phyloP scores from a whole-genome alignment of 37 sponge, comb jelly and placozoan genomes.

The Aplysina aerophoba region DNA sequence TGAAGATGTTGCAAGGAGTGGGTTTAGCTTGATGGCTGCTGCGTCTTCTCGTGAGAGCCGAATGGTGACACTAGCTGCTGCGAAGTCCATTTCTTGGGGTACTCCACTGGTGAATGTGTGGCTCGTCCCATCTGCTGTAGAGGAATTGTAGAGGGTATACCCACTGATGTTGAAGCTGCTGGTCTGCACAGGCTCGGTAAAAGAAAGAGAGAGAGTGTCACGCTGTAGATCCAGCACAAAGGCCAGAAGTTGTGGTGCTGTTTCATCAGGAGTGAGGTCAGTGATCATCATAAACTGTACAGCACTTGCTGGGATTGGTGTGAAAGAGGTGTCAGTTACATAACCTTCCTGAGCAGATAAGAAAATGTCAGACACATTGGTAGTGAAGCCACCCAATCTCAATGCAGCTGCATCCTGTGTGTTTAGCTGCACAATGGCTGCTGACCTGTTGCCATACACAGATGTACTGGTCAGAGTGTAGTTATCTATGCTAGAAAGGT shows the following conservation, averaged over 20 bases:
- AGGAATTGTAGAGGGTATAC: constrained; percentile 43
- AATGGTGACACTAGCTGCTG: constrained; percentile 37
- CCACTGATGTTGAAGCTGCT: constrained; percentile 60
- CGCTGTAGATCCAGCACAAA: constrained; percentile 63
- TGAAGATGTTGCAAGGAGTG: constrained; percentile 59
- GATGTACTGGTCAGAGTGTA: constrained; percentile 64
- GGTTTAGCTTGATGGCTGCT: constrained; percentile 71
- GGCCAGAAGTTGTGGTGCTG: constrained; percentile 54
- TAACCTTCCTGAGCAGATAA: constrained; percentile 61
- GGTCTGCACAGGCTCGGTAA: constrained; percentile 80
- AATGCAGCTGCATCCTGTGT: constrained; percentile 64
- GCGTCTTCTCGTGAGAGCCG: constrained; percentile 63
- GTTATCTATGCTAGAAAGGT: constrained; percentile 30
- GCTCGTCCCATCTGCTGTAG: background rate
- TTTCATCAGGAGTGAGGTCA: constrained; percentile 71
- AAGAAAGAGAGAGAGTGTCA: constrained; percentile 66
- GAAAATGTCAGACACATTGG: constrained; percentile 50
- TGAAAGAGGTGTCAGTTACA: constrained; percentile 71
- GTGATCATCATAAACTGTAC: constrained; percentile 50
- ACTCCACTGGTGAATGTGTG: constrained; percentile 55
- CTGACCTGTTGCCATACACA: constrained; percentile 24
- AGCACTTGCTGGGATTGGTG: constrained; percentile 57
- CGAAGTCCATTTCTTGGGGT: constrained; percentile 23
- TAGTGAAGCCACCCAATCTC: constrained; percentile 51
- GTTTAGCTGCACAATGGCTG: constrained; percentile 49